Percentiles rank a stretch among this genome's conserved stretches.
Evolutionary conservation across 2,888 invertebrate species (phyloP).

Genomic region (Yponomeuta cagnagella): DNA sequence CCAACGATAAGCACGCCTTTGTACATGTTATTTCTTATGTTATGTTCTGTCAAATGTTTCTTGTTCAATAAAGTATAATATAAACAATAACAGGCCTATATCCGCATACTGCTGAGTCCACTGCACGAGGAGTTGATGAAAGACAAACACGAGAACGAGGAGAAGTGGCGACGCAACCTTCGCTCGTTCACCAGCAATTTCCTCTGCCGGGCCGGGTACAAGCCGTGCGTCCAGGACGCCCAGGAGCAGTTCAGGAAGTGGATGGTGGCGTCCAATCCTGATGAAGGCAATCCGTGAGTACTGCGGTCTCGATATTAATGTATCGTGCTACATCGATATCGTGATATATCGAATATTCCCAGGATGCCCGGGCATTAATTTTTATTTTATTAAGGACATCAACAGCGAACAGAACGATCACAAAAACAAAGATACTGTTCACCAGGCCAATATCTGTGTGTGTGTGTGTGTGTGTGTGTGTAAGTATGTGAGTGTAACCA

Average conservation of each 20-base stretch:
- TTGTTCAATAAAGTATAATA: no score
- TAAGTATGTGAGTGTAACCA: no score
- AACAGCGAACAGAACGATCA: no score
- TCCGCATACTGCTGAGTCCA: slow-evolving; percentile 80
- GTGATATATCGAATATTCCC: no score
- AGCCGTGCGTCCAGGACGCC: slow-evolving; percentile 85
- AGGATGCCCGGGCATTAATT: no score
- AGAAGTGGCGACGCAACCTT: slow-evolving; percentile 80
- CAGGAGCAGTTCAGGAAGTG: slow-evolving; percentile 83
- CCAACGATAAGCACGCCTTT: not conserved
- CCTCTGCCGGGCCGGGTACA: slow-evolving; percentile 84
- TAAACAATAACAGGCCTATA: slow-evolving; percentile 75
- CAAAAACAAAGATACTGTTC: no score
- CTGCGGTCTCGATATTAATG: slow-evolving; percentile 1
- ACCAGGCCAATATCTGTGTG: no score
- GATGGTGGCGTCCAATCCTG: slow-evolving; percentile 84
- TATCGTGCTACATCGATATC: no score
- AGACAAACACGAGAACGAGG: slow-evolving; percentile 70
- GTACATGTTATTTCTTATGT: not conserved
- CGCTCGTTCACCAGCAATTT: slow-evolving; percentile 81
- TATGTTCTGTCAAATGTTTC: not conserved
- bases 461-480: no score
- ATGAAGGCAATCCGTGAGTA: slow-evolving; percentile 87
- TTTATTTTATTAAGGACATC: no score
- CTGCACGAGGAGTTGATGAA: slow-evolving; percentile 81